phyloP scores from a whole-genome alignment of 2,888 invertebrate species.

The Nemoura dubitans region DNA sequence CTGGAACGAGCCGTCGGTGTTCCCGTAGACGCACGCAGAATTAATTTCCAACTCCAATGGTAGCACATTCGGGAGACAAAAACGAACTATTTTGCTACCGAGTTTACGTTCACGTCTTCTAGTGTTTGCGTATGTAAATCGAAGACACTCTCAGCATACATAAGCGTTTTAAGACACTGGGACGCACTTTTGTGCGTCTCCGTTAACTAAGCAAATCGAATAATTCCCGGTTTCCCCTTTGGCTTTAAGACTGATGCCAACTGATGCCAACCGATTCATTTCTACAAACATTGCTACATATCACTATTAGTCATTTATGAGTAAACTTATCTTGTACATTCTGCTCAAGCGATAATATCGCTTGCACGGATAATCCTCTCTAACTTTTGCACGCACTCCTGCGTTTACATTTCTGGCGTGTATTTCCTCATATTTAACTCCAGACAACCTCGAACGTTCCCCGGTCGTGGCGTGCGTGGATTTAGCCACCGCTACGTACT shows the following conservation, averaged over 20 bases:
- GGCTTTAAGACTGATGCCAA: neutral
- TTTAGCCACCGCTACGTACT: neutral
- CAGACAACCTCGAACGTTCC: neutral
- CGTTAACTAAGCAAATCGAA: neutral
- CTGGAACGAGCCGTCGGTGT: neutral
- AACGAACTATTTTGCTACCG: neutral
- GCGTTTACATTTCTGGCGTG: neutral
- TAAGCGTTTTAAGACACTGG: neutral
- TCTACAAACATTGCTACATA: neutral
- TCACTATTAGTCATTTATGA: neutral
- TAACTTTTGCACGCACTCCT: neutral
- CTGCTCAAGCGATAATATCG: neutral
- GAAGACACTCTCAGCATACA: neutral
- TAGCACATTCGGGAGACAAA: neutral
- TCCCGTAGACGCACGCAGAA: neutral
- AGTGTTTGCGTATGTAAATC: neutral
- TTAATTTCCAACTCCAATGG: neutral
- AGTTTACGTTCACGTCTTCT: neutral
- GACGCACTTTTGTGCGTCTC: neutral
- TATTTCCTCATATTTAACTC: neutral
- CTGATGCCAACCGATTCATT: neutral
- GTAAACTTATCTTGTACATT: neutral
- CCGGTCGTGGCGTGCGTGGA: neutral
- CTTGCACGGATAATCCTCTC: neutral
- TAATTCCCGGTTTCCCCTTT: neutral